Base-by-base conservation (phyloP, 2,113 vertebrate species). In the Lamprologus sp. region DNA sequence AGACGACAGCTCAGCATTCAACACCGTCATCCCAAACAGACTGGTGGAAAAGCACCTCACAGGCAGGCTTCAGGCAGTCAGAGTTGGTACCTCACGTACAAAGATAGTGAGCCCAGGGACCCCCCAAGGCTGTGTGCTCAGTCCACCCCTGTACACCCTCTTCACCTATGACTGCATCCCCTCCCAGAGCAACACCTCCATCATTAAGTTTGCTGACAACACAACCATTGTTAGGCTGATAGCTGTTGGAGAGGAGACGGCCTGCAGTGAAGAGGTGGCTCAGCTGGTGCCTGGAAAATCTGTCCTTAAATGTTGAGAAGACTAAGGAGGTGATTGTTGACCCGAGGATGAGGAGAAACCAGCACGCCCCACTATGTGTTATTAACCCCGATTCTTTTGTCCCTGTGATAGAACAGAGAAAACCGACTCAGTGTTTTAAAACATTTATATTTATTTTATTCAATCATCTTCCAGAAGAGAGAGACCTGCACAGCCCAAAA, bases 381-480 rank as follows among this genome's bases (percentile, higher is more conserved):
- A 12, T 54, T 55, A 26, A 55, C 54, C 54, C 12, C 0, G 7
- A 26, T 14, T 26, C 21, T 56, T 56, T 56, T 26, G 12, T 56
- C 54, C 7, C 4, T 12, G 2, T 14, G 54, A 26, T 21, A 13
- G 53, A 3, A 55, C 21, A 55, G 54, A 55, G 21, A 55, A 55
- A 7, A 55, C 11, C 2, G 7, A 55, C 21, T 55, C 11, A 55
- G 2, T 55, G 21, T 55, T 11, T 55, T 55, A 55, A 55, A 55
- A 26, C 54, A 26, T 26, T 55, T 55, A 7, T 55, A 55, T 12
- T 54, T 23, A 7, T 55, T 55, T 55, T 55, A 23, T 55, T 55
- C 53, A 55, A 55, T 55, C 53, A 55, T 55, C 6, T 23, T 23
- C 53, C 0, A 0, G 53, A 55, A 2, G 1, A 55, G 0, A 21